These are phyloP conservation scores for Eubasilissa regina DNA, from an alignment of 1,140 invertebrate genomes.

Conservation along the genomic window DNA sequence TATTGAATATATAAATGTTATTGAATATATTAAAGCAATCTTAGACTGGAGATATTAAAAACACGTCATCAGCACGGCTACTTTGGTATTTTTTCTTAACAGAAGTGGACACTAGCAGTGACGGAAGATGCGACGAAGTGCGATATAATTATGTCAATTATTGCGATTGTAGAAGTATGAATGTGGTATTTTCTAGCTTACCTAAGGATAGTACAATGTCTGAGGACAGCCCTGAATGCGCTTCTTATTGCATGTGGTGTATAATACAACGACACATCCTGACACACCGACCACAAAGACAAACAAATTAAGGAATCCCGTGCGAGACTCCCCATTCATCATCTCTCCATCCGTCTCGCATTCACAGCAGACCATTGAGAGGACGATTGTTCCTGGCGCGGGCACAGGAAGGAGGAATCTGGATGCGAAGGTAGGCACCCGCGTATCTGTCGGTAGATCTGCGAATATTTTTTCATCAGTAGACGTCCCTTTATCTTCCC, in stretches of 20 bases:
- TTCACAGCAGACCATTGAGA: constrained; percentile 16
- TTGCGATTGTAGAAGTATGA: no score
- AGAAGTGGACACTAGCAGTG: no score
- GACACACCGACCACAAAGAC: constrained; percentile 29
- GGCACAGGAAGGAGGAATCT: constrained; percentile 57
- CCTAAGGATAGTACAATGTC: neutral
- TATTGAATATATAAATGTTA: no score
- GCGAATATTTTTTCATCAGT: constrained; percentile 58
- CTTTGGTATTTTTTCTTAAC: no score
- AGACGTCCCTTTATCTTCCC: constrained; percentile 58
- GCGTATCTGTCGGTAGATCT: constrained; percentile 59
- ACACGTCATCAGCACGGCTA: no score
- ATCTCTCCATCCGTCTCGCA: constrained; percentile 22
- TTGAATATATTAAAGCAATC: no score
- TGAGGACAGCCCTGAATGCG: neutral
- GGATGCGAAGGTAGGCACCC: constrained; percentile 27
- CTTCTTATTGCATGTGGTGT: no score
- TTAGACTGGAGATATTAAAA: no score
- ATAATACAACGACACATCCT: constrained; percentile 4
- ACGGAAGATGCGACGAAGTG: no score
- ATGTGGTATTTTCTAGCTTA: neutral
- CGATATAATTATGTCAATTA: no score
- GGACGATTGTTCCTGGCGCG: constrained; percentile 13
- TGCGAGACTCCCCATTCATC: constrained; percentile 15
- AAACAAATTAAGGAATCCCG: constrained; percentile 41